Evolutionary conservation across 2,797 vertebrate species (phyloP).

Genomic region (Amniataba percoides): DNA sequence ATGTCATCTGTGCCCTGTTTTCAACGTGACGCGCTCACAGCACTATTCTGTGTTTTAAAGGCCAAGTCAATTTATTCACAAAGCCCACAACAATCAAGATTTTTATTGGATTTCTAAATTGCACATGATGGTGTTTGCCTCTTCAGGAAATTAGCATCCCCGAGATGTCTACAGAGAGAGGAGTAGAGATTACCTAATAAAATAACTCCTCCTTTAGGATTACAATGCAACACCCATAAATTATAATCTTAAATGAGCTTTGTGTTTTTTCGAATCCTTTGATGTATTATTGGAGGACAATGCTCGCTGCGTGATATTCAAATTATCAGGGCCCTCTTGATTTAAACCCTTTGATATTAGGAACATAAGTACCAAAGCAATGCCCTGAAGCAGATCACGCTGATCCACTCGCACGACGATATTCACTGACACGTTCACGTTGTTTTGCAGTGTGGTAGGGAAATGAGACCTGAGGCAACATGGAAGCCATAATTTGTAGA

Average conservation of each 20-base stretch:
- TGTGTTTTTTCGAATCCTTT: conserved; percentile 52
- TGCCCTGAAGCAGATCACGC: conserved; percentile 28
- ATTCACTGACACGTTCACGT: conserved; percentile 38
- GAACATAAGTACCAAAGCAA: conserved; percentile 34
- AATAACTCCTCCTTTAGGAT: conserved; percentile 67
- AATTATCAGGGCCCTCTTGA: conserved; percentile 41
- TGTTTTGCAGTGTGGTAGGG: conserved; percentile 9
- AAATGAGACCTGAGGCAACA: not conserved
- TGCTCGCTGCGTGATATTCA: conserved; percentile 12
- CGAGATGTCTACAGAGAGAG: conserved; percentile 30
- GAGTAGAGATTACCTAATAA: conserved; percentile 56
- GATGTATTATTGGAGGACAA: conserved; percentile 54
- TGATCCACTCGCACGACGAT: conserved; percentile 33
- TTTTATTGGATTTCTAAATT: conserved; percentile 71
- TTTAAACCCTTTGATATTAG: conserved; percentile 59
- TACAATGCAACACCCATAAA: conserved; percentile 51
- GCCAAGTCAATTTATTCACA: conserved; percentile 44
- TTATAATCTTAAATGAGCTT: conserved; percentile 58
- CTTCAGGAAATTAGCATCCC: conserved; percentile 57
- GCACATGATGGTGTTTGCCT: conserved; percentile 51
- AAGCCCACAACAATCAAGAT: conserved; percentile 57
- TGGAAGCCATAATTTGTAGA: conserved; percentile 13
- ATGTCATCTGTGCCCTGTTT: conserved; percentile 20
- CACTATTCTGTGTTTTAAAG: conserved; percentile 31
- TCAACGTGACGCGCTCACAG: conserved; percentile 7